Evolutionary conservation across 2,888 invertebrate genomes (phyloP).

Genomic region (Syritta pipiens): DNA sequence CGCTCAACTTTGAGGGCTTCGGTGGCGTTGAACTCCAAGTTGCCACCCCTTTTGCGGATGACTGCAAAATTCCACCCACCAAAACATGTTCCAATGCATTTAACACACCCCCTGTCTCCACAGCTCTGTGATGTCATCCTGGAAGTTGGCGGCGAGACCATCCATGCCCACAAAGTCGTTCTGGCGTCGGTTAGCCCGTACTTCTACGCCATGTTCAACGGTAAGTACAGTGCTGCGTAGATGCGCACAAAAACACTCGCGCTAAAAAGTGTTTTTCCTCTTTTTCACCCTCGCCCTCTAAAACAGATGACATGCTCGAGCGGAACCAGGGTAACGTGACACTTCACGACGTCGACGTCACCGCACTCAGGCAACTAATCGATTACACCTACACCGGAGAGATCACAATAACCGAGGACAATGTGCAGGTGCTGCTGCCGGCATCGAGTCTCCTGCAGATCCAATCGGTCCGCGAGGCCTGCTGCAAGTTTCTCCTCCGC

Average conservation of each 20-base stretch:
- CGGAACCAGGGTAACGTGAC: conserved; percentile 78
- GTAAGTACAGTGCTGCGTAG: conserved; percentile 72
- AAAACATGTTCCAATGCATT: conserved; percentile 13
- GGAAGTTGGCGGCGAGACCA: conserved; percentile 84
- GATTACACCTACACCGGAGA: conserved; percentile 89
- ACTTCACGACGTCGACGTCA: conserved; percentile 81
- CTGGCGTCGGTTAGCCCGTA: conserved; percentile 88
- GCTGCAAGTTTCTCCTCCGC: conserved; percentile 86
- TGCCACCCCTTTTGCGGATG: conserved; percentile 35
- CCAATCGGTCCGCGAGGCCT: conserved; percentile 85
- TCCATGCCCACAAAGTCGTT: conserved; percentile 86
- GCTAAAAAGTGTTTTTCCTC: too few relatives aligned
- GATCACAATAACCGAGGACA: conserved; percentile 84
- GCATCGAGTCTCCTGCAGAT: conserved; percentile 88
- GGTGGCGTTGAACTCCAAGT: conserved; percentile 49
- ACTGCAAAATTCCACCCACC: conserved; percentile 30
- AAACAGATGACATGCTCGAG: conserved; percentile 79
- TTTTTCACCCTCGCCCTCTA: conserved; percentile 12
- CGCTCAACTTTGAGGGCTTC: conserved; percentile 50
- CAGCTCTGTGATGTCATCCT: conserved; percentile 82
- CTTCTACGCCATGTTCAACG: conserved; percentile 84
- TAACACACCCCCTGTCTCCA: conserved; percentile 15
- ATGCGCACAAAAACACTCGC: neutral
- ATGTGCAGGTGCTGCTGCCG: conserved; percentile 85
- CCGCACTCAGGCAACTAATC: conserved; percentile 84